phyloP scores from a whole-genome alignment of 1,140 invertebrate genomes.

The Bombyx mandarina region DNA sequence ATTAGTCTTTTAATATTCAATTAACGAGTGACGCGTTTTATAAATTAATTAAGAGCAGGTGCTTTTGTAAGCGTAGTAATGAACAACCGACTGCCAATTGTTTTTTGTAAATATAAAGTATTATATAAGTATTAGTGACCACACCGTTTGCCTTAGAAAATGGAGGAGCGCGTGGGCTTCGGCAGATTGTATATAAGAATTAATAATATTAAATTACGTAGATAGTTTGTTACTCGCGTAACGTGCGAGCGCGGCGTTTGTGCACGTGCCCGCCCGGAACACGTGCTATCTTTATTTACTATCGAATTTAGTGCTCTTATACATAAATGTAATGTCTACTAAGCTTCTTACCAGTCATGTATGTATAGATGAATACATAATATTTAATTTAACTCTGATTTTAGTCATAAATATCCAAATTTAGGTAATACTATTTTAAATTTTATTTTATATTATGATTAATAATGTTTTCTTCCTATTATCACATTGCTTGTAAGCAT shows the following conservation, averaged over 20 bases:
- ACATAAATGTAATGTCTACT: constrained; percentile 57
- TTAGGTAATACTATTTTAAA: constrained; percentile 59
- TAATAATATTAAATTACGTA: constrained; percentile 57
- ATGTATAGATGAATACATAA: constrained; percentile 64
- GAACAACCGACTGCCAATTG: constrained; percentile 49
- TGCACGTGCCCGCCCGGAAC: constrained; percentile 34
- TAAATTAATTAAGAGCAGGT: constrained; percentile 50
- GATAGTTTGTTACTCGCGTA: constrained; percentile 60
- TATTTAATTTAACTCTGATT: constrained; percentile 64
- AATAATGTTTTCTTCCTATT: constrained; percentile 37
- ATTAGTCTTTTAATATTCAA: constrained; percentile 32
- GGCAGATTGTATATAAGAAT: constrained; percentile 59
- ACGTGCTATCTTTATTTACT: constrained; percentile 49
- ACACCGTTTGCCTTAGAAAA: constrained; percentile 41
- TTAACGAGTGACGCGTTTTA: constrained; percentile 39
- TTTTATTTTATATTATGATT: constrained; percentile 33
- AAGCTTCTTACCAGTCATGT: constrained; percentile 64
- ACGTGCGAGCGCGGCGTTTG: constrained; percentile 44
- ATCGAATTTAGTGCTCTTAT: constrained; percentile 46
- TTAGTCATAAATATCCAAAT: constrained; percentile 71
- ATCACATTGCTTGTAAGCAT: constrained; percentile 56
- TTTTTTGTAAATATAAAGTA: constrained; percentile 63
- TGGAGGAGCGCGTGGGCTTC: constrained; percentile 35
- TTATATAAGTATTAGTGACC: constrained; percentile 35
- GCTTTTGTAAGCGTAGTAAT: constrained; percentile 40